Conservation (phyloP, 2,113 vertebrate species). For the Procavia capensis region DNA sequence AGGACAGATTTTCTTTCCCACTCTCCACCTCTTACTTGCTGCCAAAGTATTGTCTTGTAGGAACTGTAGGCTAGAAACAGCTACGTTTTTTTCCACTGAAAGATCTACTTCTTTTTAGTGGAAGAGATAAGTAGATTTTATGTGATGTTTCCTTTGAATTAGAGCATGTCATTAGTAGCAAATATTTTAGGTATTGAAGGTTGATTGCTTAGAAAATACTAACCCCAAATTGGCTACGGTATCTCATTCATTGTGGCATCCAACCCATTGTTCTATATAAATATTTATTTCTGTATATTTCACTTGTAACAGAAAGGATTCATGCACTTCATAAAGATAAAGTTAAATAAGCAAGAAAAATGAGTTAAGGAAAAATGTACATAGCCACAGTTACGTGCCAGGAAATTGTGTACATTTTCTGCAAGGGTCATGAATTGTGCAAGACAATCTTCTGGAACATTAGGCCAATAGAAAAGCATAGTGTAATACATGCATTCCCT, state of each 20-base stretch:
- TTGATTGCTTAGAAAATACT: conserved; percentile 29
- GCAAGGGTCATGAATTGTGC: neutral
- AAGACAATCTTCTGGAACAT: neutral
- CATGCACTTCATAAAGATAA: neutral
- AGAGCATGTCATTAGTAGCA: neutral
- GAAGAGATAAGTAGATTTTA: neutral
- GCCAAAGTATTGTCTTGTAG: neutral
- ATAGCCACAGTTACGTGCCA: neutral
- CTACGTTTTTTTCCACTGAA: neutral
- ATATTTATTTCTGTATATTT: neutral
- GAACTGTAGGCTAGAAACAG: neutral
- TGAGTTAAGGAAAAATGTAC: conserved; percentile 3
- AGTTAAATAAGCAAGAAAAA: conserved; percentile 46
- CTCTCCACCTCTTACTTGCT: neutral
- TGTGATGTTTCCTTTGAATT: neutral
- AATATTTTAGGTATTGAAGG: neutral
- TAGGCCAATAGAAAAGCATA: neutral
- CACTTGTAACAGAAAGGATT: neutral
- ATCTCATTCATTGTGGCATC: neutral
- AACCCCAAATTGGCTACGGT: neutral
- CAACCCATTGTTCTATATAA: neutral
- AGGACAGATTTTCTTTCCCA: neutral
- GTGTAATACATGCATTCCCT: neutral
- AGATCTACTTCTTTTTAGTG: neutral
- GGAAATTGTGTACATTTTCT: neutral